Base-by-base conservation (phyloP, 2,888 invertebrate species). In the Heliconius erato region DNA sequence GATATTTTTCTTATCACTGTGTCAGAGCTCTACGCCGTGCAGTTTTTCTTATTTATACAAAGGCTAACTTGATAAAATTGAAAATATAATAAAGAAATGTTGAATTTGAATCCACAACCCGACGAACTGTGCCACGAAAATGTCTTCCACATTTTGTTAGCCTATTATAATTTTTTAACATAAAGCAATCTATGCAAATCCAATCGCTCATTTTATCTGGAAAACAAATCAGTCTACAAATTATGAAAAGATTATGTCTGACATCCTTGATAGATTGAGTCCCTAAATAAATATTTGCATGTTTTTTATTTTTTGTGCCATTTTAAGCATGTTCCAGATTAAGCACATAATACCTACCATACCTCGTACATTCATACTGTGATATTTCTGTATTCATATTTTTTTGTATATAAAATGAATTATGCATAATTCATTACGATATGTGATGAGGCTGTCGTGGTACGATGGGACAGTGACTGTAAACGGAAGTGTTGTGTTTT, bases 261-360 rank as follows among this genome's bases (percentile, higher is more conserved):
- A 84, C 83, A 84, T 74, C 69, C 80, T 84, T 81, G 83, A 84
- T 82, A 28, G 82, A 84, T 84, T 84, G 80, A 40, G 28, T 68
- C 40, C 23, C 54, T 28, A 69, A 40, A 76, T 76, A 80, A 80
- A 80, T 76, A 59, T 69, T 68, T 35, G 23, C 28, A 35, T 14
- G 19, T 68, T 76, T 32, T n/a, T 80, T 9, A 23, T 32, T 26
- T 76, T 76, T 40, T 76, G 59, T 59, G 3, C 32, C 32, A 59
- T 59, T 76, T 23, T 44, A 40, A 71, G 71, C 71, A n/a, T 44
- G 40, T n/a, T 44, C 40, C 71, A 40, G 40, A 71, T 71, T 71
- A n/a, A 12, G n/a, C 6, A 14, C 40, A 35, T 0, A 35, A 19
- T 67, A 9, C 11, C 19, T 67, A 28, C 28, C 28, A 28, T 28